A percentile compares a stretch with the other conserved stretches of the same genome.
phyloP scores from a whole-genome alignment of 2,113 vertebrate genomes.

The Nothocercus nigrocapillus region DNA sequence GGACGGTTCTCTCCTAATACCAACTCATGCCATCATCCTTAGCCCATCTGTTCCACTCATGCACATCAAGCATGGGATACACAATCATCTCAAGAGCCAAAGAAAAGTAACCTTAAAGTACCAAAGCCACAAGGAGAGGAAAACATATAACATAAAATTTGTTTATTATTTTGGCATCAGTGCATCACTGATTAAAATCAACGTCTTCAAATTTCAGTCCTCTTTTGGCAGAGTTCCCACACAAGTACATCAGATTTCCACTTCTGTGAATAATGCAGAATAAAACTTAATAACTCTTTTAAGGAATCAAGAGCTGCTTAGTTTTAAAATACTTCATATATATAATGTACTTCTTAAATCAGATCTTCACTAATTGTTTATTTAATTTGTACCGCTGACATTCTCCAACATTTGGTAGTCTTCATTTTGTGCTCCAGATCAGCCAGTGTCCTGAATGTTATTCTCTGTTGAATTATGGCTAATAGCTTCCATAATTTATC shows the following conservation, averaged over 20 bases:
- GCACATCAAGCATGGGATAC: background rate
- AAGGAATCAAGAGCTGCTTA: background rate
- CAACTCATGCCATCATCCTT: background rate
- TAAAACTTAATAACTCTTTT: background rate
- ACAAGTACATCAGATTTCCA: background rate
- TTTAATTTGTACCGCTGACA: background rate
- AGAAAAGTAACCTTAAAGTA: background rate
- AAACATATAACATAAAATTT: background rate
- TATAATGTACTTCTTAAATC: background rate
- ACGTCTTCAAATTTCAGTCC: background rate
- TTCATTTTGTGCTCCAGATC: too few relatives aligned
- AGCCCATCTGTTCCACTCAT: background rate
- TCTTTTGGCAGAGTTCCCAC: background rate
- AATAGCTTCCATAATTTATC: background rate
- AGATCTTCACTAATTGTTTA: background rate
- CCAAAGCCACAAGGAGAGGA: background rate
- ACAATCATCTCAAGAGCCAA: background rate
- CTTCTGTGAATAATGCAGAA: background rate
- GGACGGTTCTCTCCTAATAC: background rate
- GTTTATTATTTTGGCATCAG: accelerated
- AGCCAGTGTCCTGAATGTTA: background rate
- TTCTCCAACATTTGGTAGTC: background rate
- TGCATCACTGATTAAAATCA: background rate
- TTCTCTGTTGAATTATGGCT: background rate
- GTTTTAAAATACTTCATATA: background rate